Conservation (phyloP, 2,113 vertebrate species). For the Philantomba maxwellii region DNA sequence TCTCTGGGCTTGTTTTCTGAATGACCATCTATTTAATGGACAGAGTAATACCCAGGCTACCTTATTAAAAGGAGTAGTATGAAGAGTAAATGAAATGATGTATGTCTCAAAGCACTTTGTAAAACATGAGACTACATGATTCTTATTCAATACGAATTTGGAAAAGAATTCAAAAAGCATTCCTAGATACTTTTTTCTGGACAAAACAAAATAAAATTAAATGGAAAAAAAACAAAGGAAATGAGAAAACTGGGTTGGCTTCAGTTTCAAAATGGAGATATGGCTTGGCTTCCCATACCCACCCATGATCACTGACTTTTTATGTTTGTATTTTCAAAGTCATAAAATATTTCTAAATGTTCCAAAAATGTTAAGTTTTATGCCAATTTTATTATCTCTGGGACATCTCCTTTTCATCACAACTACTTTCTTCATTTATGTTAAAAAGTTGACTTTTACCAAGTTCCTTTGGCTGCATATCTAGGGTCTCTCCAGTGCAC, state of each 20-base stretch:
- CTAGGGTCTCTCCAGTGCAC: not conserved
- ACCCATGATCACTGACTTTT: not conserved
- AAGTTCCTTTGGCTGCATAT: not conserved
- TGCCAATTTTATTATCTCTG: not conserved
- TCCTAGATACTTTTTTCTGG: not conserved
- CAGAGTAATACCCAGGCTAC: rapidly evolving
- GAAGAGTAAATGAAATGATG: not conserved
- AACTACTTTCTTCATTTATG: not conserved
- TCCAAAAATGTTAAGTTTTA: not conserved
- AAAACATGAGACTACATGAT: not conserved
- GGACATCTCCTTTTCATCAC: not conserved
- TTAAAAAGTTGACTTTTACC: not conserved
- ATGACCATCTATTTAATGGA: not conserved
- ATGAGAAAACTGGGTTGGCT: not conserved
- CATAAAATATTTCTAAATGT: not conserved
- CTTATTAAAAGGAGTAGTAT: not conserved
- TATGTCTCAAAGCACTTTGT: not conserved
- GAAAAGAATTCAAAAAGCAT: not conserved
- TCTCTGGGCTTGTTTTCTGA: slow-evolving; percentile 18
- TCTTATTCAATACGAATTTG: not conserved
- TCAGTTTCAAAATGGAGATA: not conserved
- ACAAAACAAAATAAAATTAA: not conserved
- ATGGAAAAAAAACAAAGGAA: not conserved
- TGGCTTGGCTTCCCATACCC: not conserved
- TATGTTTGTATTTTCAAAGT: not conserved